Conservation (phyloP, 2,797 vertebrate genomes). For the Crossoptilon crossoptilon region DNA sequence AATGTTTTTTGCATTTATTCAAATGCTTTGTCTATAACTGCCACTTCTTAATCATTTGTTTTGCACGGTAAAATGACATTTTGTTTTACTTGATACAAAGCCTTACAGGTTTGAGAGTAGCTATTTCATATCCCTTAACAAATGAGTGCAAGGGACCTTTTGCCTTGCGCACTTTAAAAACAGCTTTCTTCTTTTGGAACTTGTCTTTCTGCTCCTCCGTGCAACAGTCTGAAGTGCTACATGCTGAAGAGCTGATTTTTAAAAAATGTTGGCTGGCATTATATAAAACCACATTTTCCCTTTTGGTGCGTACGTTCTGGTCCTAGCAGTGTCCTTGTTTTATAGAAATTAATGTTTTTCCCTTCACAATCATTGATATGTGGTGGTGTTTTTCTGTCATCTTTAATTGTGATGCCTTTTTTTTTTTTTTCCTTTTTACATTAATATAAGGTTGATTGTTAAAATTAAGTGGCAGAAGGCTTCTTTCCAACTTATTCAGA, state of each 20-base stretch:
- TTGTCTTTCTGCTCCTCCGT: constrained; percentile 10
- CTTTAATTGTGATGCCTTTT: constrained; percentile 41
- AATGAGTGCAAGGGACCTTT: constrained; percentile 14
- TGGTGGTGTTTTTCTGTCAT: constrained; percentile 67
- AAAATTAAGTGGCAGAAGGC: constrained; percentile 71
- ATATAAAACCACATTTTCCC: constrained; percentile 68
- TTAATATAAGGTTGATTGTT: constrained; percentile 69
- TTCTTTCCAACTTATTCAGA: constrained; percentile 69
- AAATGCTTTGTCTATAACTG: constrained; percentile 23
- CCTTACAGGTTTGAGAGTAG: not conserved
- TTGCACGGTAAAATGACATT: not conserved
- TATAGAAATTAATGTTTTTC: constrained; percentile 69
- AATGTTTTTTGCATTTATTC: constrained; percentile 16
- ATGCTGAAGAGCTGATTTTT: constrained; percentile 9
- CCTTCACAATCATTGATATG: constrained; percentile 49
- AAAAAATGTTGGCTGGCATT: constrained; percentile 51
- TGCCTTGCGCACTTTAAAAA: not conserved
- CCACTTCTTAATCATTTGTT: constrained; percentile 44
- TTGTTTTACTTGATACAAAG: constrained; percentile 29
- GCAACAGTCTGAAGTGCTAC: constrained; percentile 40
- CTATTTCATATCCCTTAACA: constrained; percentile 3
- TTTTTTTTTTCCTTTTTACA: constrained; percentile 31
- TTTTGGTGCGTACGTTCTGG: constrained; percentile 69
- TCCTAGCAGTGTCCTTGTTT: constrained; percentile 67
- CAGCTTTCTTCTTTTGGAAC: constrained; percentile 22